Base-by-base conservation (phyloP, 2,888 invertebrate genomes). In the Muschampia plurimacula region DNA sequence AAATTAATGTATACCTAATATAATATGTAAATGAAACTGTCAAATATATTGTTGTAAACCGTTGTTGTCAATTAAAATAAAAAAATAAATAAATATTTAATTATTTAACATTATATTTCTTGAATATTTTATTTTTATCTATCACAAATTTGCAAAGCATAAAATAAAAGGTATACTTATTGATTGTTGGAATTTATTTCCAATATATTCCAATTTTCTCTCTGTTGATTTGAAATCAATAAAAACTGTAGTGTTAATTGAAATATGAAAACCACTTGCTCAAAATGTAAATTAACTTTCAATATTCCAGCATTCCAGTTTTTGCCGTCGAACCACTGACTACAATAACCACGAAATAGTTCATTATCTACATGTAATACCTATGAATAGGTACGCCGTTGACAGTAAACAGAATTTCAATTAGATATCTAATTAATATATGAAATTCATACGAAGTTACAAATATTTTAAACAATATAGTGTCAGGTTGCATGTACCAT, bases 211-310 rank as follows among this genome's bases (percentile, higher is more conserved):
- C n/a, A 49, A 49, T 49, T 1, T 28, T 57, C 28, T 57, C 12
- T 28, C 28, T 28, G 57, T 57, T 28, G 44, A 63, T 41, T 63
- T 39, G 6, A 63, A 44, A 65, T 46, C 46, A 12, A 67, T 22
- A 39, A 67, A 28, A 68, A 32, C 67, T 55, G 57, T 13, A 41
- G 41, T 39, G 22, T 41, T 59, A 44, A 68, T 60, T 44, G 44
- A 32, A 60, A 68, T 59, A 60, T 68, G 28, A 15, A 60, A 68
- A 68, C 67, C 67, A 32, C 22, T 68, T 68, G 46, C 46, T 59
- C 59, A 41, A 57, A 68, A 68, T 68, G 67, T 59, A 68, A 68
- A 68, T 68, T 60, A 60, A 68, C 67, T 59, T 68, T 68, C 59
- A 46, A 68, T 68, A 32, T 32, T 32, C 32, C 2, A 46, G 44